Evolutionary conservation across 2,888 invertebrate species (phyloP).

Genomic region (Chorisops tibialis): DNA sequence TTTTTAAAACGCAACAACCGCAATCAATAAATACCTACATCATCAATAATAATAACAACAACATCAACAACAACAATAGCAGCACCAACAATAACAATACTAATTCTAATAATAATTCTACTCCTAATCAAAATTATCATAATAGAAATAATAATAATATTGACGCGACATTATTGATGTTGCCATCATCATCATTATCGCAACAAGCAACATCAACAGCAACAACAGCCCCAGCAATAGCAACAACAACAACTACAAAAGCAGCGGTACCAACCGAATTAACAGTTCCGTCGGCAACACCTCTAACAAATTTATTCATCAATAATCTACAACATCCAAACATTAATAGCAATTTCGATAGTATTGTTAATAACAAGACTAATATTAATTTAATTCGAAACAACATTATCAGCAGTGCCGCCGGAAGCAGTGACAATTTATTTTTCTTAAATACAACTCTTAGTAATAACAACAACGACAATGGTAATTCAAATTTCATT

Average conservation of each 20-base stretch:
- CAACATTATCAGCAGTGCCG: not conserved
- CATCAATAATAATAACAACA: constrained; percentile 33
- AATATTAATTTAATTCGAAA: not conserved
- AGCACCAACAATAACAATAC: constrained; percentile 35
- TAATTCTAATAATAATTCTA: constrained; percentile 23
- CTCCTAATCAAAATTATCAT: constrained; percentile 12
- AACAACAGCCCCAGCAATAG: constrained; percentile 40
- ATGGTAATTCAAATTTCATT: constrained; percentile 20
- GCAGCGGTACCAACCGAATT: constrained; percentile 23
- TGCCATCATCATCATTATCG: not conserved
- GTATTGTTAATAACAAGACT: not conserved
- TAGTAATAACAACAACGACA: not conserved
- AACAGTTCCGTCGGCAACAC: not conserved
- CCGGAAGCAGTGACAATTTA: not conserved
- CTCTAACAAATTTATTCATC: constrained; percentile 12
- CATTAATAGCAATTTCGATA: not conserved
- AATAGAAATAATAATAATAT: constrained; percentile 1
- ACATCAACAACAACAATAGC: constrained; percentile 37
- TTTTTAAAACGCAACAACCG: constrained; percentile 50
- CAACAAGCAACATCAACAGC: constrained; percentile 43
- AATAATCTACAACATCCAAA: not conserved
- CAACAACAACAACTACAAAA: constrained; percentile 29
- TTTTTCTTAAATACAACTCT: constrained; percentile 3
- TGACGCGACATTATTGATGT: constrained; percentile 23
- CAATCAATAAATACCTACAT: constrained; percentile 33